These are phyloP conservation scores for Cartodere bifasciata DNA, from an alignment of 2,888 invertebrate genomes.

Conservation along the genomic window DNA sequence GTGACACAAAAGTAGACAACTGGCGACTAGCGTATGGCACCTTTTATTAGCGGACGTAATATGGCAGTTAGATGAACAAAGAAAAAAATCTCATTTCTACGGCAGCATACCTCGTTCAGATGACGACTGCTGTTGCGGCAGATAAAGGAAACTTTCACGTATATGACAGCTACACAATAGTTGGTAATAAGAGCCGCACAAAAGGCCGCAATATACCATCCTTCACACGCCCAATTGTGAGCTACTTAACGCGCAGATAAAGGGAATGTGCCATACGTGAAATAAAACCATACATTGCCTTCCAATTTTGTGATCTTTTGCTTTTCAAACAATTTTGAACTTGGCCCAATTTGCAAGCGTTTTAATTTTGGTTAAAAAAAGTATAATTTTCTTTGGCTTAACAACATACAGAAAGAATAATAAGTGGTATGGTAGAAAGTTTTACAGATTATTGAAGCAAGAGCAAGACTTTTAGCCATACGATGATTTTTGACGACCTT, in stretches of 20 bases:
- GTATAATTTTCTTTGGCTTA: too few relatives aligned
- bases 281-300: too few relatives aligned
- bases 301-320: too few relatives aligned
- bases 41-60: conserved; percentile 31
- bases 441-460: too few relatives aligned
- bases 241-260: conserved; percentile 27
- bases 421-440: too few relatives aligned
- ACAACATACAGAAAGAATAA: too few relatives aligned
- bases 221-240: conserved; percentile 29
- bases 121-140: conserved; percentile 29
- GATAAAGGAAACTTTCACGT: conserved; percentile 33
- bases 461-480: too few relatives aligned
- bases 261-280: too few relatives aligned
- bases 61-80: conserved; percentile 31
- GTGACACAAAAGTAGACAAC: not conserved
- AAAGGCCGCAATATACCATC: conserved; percentile 32
- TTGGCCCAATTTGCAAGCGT: too few relatives aligned
- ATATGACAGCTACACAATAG: conserved; percentile 31
- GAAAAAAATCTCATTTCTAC: conserved; percentile 32
- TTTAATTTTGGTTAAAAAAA: too few relatives aligned
- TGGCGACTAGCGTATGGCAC: conserved; percentile 18
- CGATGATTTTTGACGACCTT: too few relatives aligned
- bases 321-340: too few relatives aligned
- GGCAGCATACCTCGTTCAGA: conserved; percentile 19
- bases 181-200: conserved; percentile 30